These are phyloP conservation scores for Ptychochromis oligacanthus DNA, from an alignment of 2,113 vertebrate species.

Conservation along the genomic window DNA sequence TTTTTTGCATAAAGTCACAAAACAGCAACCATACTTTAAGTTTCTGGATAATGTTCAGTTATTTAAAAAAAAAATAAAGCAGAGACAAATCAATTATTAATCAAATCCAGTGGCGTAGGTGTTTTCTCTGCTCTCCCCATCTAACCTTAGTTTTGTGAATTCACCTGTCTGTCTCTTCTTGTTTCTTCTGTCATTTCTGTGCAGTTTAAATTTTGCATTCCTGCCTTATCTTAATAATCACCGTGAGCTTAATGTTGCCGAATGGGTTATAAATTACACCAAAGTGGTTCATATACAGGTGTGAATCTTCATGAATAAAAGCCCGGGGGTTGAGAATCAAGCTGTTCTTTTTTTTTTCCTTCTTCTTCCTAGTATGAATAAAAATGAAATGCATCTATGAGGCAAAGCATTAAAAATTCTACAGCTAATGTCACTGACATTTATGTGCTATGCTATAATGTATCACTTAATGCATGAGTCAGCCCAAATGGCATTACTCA, in stretches of 20 bases:
- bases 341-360: background rate
- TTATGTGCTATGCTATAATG: background rate
- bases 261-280: background rate
- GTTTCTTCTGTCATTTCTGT: background rate
- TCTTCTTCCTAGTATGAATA: background rate
- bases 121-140: background rate
- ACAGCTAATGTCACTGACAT: background rate
- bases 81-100: constrained; percentile 30
- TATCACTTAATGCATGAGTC: background rate
- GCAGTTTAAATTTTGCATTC: background rate
- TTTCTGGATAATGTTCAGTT: background rate
- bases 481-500: background rate
- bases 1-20: background rate
- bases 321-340: background rate
- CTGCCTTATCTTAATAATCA: background rate
- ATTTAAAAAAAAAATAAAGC: background rate
- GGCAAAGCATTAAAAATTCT: background rate
- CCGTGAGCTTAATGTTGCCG: background rate
- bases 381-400: background rate
- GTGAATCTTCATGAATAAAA: background rate
- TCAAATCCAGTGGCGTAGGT: background rate
- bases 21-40: background rate
- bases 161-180: background rate
- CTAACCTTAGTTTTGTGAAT: background rate
- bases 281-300: background rate